Base-by-base conservation (phyloP, 2,888 invertebrate genomes). In the Cheilosia pagana region DNA sequence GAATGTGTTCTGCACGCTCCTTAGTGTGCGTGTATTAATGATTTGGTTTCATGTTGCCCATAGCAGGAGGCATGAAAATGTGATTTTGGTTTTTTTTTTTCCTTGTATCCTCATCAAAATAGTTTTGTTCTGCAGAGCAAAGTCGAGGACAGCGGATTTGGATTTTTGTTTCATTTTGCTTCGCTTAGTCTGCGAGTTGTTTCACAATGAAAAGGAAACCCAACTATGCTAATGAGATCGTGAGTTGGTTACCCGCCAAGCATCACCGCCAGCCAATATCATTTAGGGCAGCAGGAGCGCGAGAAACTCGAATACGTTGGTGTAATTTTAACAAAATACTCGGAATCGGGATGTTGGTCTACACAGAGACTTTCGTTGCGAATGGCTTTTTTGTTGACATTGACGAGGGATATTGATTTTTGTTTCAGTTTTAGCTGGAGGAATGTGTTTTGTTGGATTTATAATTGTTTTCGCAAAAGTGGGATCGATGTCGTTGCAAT, bases 211-310 rank as follows among this genome's bases (percentile, higher is more conserved):
- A 87, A 83, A 87, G 86, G 82, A 87, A 83, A 83, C 83, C 78
- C 65, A 85, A 86, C 87, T 87, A 87, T 87, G 87, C 86, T 87
- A 87, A 87, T 87, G 86, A 87, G 87, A 87, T 87, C 87, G 87
- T 86, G 85, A 87, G 77, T 70, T 87, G 86, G 78, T 78, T 85
- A 70, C 76, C 71, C 63, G 31, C 59, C 23, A 35, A 35, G 35
- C 35, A n/a, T 14, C 55, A 57, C 39, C 35, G 3, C n/a, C 53
- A 14, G 25, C 19, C 70, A 55, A 35, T 19, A 19, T 31, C 52
- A 57, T 41, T 50, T 41, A 12, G 53, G 50, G 57, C 50, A 52
- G 21, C 57, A 57, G 31, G 31, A 63, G 25, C 28, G 19, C 28
- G 16, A 70, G 62, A 71, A 63, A 78, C 65, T 57, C 41, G 63